These are phyloP conservation scores for Conops quadrifasciatus DNA, from an alignment of 2,888 invertebrate species.

Conservation along the genomic window DNA sequence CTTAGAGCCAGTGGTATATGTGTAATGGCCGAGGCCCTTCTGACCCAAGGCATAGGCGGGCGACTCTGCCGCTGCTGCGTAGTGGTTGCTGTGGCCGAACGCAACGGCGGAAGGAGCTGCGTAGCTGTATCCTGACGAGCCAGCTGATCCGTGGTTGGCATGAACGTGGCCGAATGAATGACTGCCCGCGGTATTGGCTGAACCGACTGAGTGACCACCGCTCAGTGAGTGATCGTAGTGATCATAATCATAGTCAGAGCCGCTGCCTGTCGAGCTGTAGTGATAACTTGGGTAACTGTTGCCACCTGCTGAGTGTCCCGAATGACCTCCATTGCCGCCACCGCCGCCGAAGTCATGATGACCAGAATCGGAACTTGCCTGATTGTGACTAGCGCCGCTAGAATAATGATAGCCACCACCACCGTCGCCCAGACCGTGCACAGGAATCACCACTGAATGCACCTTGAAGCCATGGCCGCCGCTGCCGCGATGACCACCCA, in stretches of 20 bases:
- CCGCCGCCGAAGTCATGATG: conserved; percentile 15
- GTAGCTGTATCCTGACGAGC: conserved; percentile 37
- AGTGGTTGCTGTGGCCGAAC: neutral
- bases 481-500: conserved; percentile 23
- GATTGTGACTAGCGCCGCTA: neutral
- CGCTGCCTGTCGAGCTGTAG: neutral
- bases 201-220: conserved; percentile 33
- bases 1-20: conserved; percentile 21
- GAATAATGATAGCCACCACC: conserved; percentile 1
- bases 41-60: conserved; percentile 61
- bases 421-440: conserved; percentile 9
- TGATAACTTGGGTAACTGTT: conserved; percentile 14
- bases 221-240: conserved; percentile 29
- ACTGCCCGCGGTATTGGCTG: conserved; percentile 6
- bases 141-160: neutral
- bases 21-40: conserved; percentile 61
- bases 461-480: conserved; percentile 27
- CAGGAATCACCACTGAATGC: conserved; percentile 37
- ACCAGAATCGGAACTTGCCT: conserved; percentile 21
- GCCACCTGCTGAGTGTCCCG: conserved; percentile 1
- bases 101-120: conserved; percentile 32
- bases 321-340: neutral
- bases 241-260: neutral
- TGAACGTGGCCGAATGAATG: conserved; percentile 24
- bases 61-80: conserved; percentile 37